Base-by-base conservation (phyloP, 2,888 invertebrate genomes). In the Volucella bombylans region DNA sequence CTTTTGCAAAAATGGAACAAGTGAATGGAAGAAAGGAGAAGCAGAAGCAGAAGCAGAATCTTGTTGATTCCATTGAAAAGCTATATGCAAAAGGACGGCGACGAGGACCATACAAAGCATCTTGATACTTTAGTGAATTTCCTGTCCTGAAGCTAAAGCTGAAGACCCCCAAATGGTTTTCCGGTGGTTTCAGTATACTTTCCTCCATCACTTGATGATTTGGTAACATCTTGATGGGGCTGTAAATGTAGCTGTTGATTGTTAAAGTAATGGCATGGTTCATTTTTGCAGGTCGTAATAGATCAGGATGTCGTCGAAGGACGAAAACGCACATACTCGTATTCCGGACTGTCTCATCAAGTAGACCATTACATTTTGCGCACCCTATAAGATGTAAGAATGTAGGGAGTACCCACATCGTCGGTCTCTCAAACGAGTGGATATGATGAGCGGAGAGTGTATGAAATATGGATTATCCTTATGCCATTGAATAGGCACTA, bases 221-320 rank as follows among this genome's bases (percentile, higher is more conserved):
- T 41, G 41, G 61, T 61, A 67, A 55, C 72, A 68, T 73, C 67
- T 74, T 83, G 79, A 83, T 71, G 80, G 74, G 79, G 69, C 80
- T 83, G 79, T 83, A 79, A 80, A 83, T 65, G 80, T 62, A 61
- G 59, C 69, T 69, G 74, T 71, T 83, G 67, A 83, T 79, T 76
- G 79, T 67, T 74, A 62, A 74, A 83, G 69, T 69, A 64, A 79
- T 83, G 65, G 79, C 47, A 76, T 76, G 59, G 52, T 50, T 67
- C 15, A 45, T 61, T 47, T 43, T 41, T 49, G 61, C 54, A 39
- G 50, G 61, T 49, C 74, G 71, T 55, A 54, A 74, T 74, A 74
- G 57, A 83, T 83, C 79, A 79, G 49, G 61, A 73, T 68, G 64
- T 50, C 6, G 31, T 31, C 31, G 31, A 31, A 31, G 31, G 31